Conservation (phyloP, 2,888 invertebrate genomes). For the Carcina quercana region DNA sequence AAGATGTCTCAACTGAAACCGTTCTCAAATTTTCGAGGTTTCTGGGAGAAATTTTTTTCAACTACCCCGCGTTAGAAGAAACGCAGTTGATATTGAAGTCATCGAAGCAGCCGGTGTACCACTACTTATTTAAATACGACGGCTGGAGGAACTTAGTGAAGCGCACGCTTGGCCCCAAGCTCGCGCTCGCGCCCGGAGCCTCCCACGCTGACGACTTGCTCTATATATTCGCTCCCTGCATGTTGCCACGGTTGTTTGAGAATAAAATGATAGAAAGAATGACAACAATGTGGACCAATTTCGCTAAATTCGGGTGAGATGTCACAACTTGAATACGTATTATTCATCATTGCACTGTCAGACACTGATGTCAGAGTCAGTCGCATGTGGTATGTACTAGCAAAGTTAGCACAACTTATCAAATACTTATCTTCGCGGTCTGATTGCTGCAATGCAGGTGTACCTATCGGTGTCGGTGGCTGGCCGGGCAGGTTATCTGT, state of each 20-base stretch:
- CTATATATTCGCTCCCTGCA: constrained; percentile 41
- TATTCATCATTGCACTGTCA: too few relatives aligned
- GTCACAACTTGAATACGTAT: too few relatives aligned
- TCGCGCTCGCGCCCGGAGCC: constrained; percentile 38
- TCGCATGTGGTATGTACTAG: too few relatives aligned
- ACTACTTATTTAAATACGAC: constrained; percentile 41
- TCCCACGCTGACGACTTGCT: constrained; percentile 54
- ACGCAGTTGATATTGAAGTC: constrained; percentile 34
- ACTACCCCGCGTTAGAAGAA: constrained; percentile 35
- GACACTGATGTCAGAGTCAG: too few relatives aligned
- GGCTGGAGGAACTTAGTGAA: constrained; percentile 40
- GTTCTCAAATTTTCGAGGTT: constrained; percentile 38
- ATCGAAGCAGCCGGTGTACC: constrained; percentile 36
- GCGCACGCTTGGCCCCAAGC: too few relatives aligned
- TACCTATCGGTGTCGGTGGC: too few relatives aligned
- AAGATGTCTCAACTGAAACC: constrained; percentile 31
- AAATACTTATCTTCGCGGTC: too few relatives aligned
- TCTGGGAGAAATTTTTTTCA: constrained; percentile 37
- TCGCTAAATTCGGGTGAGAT: constrained; percentile 51
- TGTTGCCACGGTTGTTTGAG: constrained; percentile 35
- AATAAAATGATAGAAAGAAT: constrained; percentile 39
- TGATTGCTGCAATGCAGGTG: too few relatives aligned
- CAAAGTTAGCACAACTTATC: too few relatives aligned
- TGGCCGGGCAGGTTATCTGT: too few relatives aligned
- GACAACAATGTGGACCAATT: constrained; percentile 54